These are phyloP conservation scores for Agrochola macilenta DNA, from an alignment of 2,888 invertebrate genomes.

Conservation along the genomic window DNA sequence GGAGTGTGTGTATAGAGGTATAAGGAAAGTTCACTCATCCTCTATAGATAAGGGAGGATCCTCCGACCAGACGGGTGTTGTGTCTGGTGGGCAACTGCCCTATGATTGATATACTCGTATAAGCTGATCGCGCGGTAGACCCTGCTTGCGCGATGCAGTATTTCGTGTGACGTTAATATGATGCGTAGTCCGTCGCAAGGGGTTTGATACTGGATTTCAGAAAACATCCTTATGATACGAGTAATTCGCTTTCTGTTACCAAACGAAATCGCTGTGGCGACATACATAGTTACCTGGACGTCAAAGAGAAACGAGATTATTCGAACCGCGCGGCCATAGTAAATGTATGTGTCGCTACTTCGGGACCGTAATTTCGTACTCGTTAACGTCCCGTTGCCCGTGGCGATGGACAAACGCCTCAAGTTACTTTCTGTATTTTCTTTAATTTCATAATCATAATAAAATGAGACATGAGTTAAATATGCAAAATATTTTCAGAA, in stretches of 20 bases:
- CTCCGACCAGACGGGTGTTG: neutral
- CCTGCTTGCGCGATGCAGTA: too few relatives aligned
- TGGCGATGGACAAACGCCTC: neutral
- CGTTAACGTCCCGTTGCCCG: too few relatives aligned
- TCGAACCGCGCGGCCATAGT: too few relatives aligned
- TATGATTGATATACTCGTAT: too few relatives aligned
- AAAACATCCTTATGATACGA: neutral
- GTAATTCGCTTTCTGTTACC: neutral
- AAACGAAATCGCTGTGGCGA: neutral
- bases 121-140: too few relatives aligned
- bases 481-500: neutral
- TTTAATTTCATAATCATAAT: too few relatives aligned
- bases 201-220: neutral
- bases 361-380: too few relatives aligned
- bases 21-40: neutral
- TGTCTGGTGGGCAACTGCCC: too few relatives aligned
- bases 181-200: too few relatives aligned
- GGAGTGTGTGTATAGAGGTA: neutral
- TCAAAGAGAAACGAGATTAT: too few relatives aligned
- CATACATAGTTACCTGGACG: neutral
- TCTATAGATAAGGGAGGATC: neutral
- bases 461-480: neutral
- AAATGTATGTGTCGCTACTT: too few relatives aligned
- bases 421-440: neutral
- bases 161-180: too few relatives aligned